Evolutionary conservation across 2,888 invertebrate genomes (phyloP), one percentile per base, ranked within the genome.

Genomic region (Sinodicranocentrus sp.): DNA sequence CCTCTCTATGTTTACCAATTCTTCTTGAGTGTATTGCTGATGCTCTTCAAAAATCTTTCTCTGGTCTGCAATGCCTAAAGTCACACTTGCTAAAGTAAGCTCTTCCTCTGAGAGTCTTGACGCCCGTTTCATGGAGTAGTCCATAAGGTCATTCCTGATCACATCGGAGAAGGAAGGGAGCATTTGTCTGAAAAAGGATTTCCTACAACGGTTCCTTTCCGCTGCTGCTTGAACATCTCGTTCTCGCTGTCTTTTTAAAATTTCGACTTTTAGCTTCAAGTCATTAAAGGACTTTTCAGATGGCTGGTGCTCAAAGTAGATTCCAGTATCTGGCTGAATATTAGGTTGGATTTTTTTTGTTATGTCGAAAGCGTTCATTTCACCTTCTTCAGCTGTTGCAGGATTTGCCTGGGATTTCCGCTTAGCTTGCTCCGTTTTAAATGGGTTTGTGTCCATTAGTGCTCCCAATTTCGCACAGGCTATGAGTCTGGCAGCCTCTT

Each of bases 301-400:
- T 8, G 67, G 59, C 0, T 15, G 15, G 1, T 59, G n/a, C 10
- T 72, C 61, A 23, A 43, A 59, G 0, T 1, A 3, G 21, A 19
- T 21, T 54, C 19, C 54, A 21, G 54, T 2, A 19, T 17, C 10
- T n/a, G 3, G 6, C 21, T 17, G 21, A 10, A 10, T 21, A 10
- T 10, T 17, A n/a, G n/a, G n/a, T n/a, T n/a, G n/a, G n/a, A n/a
- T n/a, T n/a, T n/a, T n/a, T n/a, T n/a, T n/a, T n/a, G n/a, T n/a
- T n/a, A 52, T 48, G 43, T 77, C 77, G 25, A 77, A 77, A 15
- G 67, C 68, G 26, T 77, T 59, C 77, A 77, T 77, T 44, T 77
- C 77, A 57, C 23, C 68, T 15, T 68, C 68, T 15, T 68, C 8
- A 0, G 39, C 15, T 39, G 19, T 8, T 0, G 68, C 10, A 6